Conservation (phyloP, 1,140 invertebrate species). For the Phortica variegata region DNA sequence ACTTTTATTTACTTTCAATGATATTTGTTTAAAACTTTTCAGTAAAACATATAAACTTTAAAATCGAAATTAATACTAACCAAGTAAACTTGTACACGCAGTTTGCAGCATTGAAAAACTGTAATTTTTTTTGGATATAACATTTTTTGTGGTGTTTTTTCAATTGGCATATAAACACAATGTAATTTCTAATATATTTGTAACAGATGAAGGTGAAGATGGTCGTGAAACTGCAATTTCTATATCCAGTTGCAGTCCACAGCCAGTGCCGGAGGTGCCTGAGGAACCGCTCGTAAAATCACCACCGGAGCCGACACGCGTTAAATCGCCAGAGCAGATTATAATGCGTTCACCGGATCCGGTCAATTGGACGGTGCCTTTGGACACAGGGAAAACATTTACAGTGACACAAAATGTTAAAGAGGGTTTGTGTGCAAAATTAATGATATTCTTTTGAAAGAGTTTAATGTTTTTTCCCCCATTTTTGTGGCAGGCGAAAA, state of each 20-base stretch:
- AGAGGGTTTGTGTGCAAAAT: slow-evolving; percentile 65
- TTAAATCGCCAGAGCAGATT: slow-evolving; percentile 90
- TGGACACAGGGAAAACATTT: slow-evolving; percentile 90
- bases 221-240: slow-evolving; percentile 52
- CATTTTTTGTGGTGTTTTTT: not conserved
- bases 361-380: slow-evolving; percentile 90
- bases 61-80: slow-evolving; percentile 6
- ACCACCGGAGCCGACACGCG: slow-evolving; percentile 84
- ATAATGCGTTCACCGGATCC: slow-evolving; percentile 87
- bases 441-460: not conserved
- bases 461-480: not conserved
- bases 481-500: slow-evolving; percentile 37
- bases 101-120: slow-evolving; percentile 27
- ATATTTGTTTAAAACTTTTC: not conserved
- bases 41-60: slow-evolving; percentile 6
- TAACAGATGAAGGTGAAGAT: slow-evolving; percentile 51
- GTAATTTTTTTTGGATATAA: not conserved
- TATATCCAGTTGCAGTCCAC: slow-evolving; percentile 56
- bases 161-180: not conserved
- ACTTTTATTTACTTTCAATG: not conserved
- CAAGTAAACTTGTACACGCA: not conserved
- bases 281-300: slow-evolving; percentile 80
- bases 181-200: not conserved
- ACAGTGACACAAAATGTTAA: slow-evolving; percentile 88
- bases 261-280: slow-evolving; percentile 52